Evolutionary conservation across 1,140 invertebrate species (phyloP).

Genomic region (Achroia grisella): DNA sequence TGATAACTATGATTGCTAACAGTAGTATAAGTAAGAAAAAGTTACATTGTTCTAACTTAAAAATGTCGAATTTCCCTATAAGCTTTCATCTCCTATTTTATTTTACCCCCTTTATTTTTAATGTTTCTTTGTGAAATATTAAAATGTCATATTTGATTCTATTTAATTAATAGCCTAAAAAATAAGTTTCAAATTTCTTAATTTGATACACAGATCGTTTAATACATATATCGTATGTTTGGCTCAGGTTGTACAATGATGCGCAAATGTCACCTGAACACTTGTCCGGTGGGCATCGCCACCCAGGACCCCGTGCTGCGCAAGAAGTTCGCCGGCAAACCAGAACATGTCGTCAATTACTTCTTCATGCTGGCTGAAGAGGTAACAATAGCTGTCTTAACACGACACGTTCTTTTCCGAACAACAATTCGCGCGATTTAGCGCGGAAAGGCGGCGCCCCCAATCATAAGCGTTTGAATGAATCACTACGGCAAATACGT

Average conservation of each 20-base stretch:
- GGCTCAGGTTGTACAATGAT: constrained; percentile 96
- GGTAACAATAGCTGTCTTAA: constrained; percentile 64
- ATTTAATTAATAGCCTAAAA: no score
- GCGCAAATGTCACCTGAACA: constrained; percentile 99
- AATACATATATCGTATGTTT: background rate
- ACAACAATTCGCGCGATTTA: no score
- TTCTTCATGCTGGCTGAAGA: constrained; percentile 98
- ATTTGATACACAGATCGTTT: background rate
- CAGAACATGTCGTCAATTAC: constrained; percentile 98
- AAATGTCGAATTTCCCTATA: no score
- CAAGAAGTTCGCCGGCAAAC: constrained; percentile 97
- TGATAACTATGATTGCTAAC: no score
- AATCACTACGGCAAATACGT: no score
- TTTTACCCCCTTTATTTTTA: background rate
- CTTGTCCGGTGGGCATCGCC: constrained; percentile 98
- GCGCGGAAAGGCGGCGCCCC: no score
- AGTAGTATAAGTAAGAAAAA: no score
- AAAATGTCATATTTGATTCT: no score
- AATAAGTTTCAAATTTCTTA: no score
- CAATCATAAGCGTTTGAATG: no score
- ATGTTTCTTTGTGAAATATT: background rate
- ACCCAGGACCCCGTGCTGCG: constrained; percentile 97
- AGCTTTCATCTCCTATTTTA: background rate
- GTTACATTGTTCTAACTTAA: no score
- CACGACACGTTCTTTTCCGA: no score